Evolutionary conservation across 2,888 invertebrate species (phyloP), one percentile per base, ranked within the genome.

Genomic region (Brachynemurus nebulosus): DNA sequence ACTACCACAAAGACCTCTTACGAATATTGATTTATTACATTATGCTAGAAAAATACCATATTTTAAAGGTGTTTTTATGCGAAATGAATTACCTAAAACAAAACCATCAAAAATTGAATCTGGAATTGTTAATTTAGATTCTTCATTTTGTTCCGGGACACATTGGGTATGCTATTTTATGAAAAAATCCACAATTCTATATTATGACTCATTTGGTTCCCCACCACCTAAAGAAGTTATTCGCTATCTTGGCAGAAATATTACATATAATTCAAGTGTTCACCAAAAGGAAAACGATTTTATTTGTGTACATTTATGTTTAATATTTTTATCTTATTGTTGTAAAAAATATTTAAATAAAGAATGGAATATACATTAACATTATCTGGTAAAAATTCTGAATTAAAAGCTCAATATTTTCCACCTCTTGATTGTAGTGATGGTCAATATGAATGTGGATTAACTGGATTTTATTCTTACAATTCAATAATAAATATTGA

Each of bases 171-270:
- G 57, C 44, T 59, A 58, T 49, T 53, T 46, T 25, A 59, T 57
- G 49, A 45, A 49, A 4, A 48, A 50, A 27, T 48, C 54, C 35
- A 37, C 50, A 20, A 47, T 54, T 17, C 49, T 55, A 41, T 60
- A 59, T 49, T 62, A 56, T 50, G 59, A 60, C 45, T 59, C 58
- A 44, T 62, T 58, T 47, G 60, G 60, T n/a, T 53, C 60, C 25
- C 51, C 52, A 44, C 59, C 57, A 4, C 56, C 57, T 1, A 19
- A 45, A 41, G 57, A 60, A 52, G 37, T 58, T 7, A 48, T 55
- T 12, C 52, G 52, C 16, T 59, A 59, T 41, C 44, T 51, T 18
- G 50, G 49, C 33, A 37, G 47, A 33, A 43, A 51, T 19, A 48
- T 53, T 17, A 20, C 45, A 36, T 59, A 57, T 40, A 59, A 57